phyloP scores from a whole-genome alignment of 2,797 vertebrate species.

The Enoplosus armatus region DNA sequence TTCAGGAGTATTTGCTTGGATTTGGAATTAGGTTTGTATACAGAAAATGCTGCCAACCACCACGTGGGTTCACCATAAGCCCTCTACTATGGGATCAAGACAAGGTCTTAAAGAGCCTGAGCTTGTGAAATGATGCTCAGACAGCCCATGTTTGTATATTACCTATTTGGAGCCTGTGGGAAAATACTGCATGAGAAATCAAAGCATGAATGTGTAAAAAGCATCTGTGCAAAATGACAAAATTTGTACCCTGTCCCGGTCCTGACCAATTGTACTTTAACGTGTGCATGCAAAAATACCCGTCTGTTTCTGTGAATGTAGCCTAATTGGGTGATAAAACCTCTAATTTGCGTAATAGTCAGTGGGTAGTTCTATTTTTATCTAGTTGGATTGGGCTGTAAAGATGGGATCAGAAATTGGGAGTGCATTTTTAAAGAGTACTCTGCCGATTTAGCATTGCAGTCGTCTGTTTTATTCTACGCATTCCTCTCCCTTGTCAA shows the following conservation, averaged over 20 bases:
- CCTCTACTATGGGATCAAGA: conserved; percentile 33
- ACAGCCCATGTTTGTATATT: conserved; percentile 23
- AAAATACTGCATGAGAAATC: conserved; percentile 20
- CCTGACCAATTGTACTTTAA: background rate
- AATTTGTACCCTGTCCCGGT: background rate
- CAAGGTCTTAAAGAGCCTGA: conserved; percentile 26
- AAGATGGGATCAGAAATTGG: background rate
- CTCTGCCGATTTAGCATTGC: background rate
- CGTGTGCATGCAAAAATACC: background rate
- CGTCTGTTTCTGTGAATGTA: background rate
- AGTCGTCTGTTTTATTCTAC: background rate
- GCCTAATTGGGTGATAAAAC: background rate
- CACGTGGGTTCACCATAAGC: conserved; percentile 23
- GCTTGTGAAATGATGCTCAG: conserved; percentile 28
- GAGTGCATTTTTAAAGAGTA: background rate
- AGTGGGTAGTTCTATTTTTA: background rate
- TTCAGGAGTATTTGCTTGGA: conserved; percentile 31
- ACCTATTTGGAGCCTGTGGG: conserved; percentile 13
- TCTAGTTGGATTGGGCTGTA: background rate
- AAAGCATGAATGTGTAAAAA: conserved; percentile 9
- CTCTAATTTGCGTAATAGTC: background rate
- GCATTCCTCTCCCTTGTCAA: background rate
- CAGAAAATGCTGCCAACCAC: conserved; percentile 31
- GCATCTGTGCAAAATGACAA: background rate
- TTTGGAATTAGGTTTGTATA: conserved; percentile 42